Percentiles rank a stretch among this genome's conserved stretches.
Conservation (phyloP, 2,113 vertebrate genomes). For the Etheostoma spectabile region DNA sequence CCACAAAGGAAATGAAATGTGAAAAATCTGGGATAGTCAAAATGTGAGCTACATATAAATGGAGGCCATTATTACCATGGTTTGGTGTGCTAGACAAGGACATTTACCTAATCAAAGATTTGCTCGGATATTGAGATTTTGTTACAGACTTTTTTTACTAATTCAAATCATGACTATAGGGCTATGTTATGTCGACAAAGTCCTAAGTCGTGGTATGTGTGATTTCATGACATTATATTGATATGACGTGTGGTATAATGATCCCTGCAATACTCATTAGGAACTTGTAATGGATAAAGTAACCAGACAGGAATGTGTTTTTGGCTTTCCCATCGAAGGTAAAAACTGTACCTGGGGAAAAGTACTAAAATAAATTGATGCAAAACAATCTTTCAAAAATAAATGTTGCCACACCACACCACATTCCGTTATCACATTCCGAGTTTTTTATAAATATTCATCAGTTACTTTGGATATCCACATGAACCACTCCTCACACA, state of each 20-base stretch:
- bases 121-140: constrained; percentile 1
- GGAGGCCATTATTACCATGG: neutral
- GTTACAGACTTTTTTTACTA: neutral
- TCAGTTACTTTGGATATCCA: too few relatives aligned
- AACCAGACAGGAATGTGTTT: neutral
- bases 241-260: neutral
- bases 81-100: too few relatives aligned
- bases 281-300: neutral
- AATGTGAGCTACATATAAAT: neutral
- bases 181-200: neutral
- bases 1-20: constrained; percentile 56
- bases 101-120: constrained; percentile 32
- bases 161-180: neutral
- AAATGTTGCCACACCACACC: too few relatives aligned
- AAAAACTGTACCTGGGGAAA: neutral
- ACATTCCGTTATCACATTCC: too few relatives aligned
- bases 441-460: too few relatives aligned
- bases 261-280: neutral
- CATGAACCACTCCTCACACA: too few relatives aligned
- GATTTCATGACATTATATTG: neutral
- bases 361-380: neutral
- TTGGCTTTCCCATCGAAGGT: neutral
- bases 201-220: neutral
- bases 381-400: neutral
- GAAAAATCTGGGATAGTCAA: constrained; percentile 8